Evolutionary conservation across 2,888 invertebrate species (phyloP).

Genomic region (Tetheella fluctuosa): DNA sequence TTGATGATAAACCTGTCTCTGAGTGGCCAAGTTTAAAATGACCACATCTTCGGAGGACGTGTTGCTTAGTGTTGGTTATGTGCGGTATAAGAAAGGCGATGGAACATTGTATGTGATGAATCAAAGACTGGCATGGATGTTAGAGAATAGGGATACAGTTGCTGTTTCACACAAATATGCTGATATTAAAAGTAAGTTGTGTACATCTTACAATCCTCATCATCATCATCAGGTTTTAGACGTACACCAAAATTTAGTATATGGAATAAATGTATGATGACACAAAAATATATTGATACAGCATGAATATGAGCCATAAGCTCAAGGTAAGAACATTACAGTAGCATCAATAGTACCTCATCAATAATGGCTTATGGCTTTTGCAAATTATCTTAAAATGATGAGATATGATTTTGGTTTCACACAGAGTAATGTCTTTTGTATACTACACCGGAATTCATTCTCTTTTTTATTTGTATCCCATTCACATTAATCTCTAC

Average conservation of each 20-base stretch:
- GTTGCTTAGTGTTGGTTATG: conserved; percentile 94
- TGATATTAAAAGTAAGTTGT: conserved; percentile 95
- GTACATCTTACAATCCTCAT: neutral
- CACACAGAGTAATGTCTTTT: too few species aligned
- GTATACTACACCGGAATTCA: too few species aligned
- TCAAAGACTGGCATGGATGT: conserved; percentile 97
- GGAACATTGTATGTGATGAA: conserved; percentile 98
- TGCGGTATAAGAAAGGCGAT: conserved; percentile 97
- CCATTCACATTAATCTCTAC: too few species aligned
- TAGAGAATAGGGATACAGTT: conserved; percentile 95
- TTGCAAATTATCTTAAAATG: too few species aligned
- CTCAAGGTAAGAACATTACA: too few species aligned
- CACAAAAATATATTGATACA: neutral
- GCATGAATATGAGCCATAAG: neutral
- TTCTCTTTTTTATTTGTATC: too few species aligned
- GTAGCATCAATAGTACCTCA: too few species aligned
- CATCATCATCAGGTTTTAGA: neutral
- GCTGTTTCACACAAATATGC: conserved; percentile 96
- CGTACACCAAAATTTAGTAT: neutral
- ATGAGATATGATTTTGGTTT: too few species aligned
- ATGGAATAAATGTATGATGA: neutral
- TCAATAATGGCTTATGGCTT: too few species aligned
- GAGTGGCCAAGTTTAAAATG: conserved; percentile 75
- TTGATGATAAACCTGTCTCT: conserved; percentile 11
- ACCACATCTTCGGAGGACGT: conserved; percentile 97